Conservation (phyloP, 1,140 invertebrate species). For the Choristoneura fumiferana region DNA sequence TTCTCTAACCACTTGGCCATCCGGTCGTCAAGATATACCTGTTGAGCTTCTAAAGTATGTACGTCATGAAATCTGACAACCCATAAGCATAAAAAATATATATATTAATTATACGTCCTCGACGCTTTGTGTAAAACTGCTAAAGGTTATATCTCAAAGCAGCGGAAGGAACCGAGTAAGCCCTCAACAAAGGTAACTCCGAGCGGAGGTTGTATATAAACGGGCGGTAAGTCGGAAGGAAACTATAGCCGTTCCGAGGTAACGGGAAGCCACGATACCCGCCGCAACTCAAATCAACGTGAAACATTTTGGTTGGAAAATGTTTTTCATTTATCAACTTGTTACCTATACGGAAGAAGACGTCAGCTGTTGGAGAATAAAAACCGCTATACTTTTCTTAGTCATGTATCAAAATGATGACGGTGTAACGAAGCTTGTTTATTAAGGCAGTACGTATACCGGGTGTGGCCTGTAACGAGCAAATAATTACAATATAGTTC, state of each 20-base stretch:
- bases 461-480: no score
- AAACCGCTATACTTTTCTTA: no score
- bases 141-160: not conserved
- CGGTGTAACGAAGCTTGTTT: no score
- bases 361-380: no score
- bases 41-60: no score
- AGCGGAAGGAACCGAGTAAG: constrained; percentile 24
- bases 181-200: constrained; percentile 29
- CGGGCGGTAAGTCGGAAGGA: constrained; percentile 28
- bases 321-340: not conserved
- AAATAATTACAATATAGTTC: no score
- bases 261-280: constrained; percentile 20
- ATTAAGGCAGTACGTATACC: no score
- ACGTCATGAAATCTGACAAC: no score
- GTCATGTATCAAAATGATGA: no score
- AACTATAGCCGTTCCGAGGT: constrained; percentile 32
- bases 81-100: not conserved
- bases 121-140: not conserved
- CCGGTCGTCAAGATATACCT: no score
- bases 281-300: constrained; percentile 17
- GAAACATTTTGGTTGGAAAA: constrained; percentile 1
- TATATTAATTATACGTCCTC: not conserved
- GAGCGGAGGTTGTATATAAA: constrained; percentile 42
- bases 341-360: no score
- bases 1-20: no score